Base-by-base conservation (phyloP, 1,140 invertebrate species). In the Frieseomelitta varia region DNA sequence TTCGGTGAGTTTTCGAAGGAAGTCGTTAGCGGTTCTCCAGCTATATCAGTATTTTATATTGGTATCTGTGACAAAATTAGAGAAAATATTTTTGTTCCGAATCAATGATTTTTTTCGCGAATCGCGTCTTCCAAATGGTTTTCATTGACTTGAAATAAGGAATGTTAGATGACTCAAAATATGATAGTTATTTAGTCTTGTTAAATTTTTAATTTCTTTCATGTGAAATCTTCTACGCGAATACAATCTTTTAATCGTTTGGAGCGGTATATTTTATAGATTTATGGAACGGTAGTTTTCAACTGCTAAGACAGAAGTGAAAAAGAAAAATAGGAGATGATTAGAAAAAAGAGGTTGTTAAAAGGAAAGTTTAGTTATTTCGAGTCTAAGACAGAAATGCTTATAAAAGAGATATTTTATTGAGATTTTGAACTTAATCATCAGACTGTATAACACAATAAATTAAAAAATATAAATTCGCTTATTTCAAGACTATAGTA, bases 381-480 rank as follows among this genome's bases (percentile, higher is more conserved):
- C 14, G 69, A 34, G 27, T 14, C 34, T 39, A 10, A 8, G 56
- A 0, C 15, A 27, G 4, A 24, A 58, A 81, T 56, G 79, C 10
- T 34, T 30, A 81, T 69, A 73, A 81, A 73, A 69, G 69, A 73
- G 69, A 55, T 19, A 69, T 79, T n/a, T n/a, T n/a, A n/a, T n/a
- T n/a, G n/a, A n/a, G n/a, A 55, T 39, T 63, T 65, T 47, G 19
- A 63, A 39, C 56, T 81, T 74, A 65, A 53, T 39, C 27, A 30
- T 39, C 47, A 8, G 51, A 53, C 65, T 55, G 71, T 55, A 27
- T 81, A 75, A 74, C 51, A 10, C n/a, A n/a, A n/a, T 15, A 55
- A 55, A 67, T 55, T 55, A 51, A 55, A 61, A 74, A 67, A 81
- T 75, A 67, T 47, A 21, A 67, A 75, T 65, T 74, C 47, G 27